Evolutionary conservation across 2,113 vertebrate genomes (phyloP), one percentile per base, ranked within the genome.

Genomic region (Phylloscopus whistleri): DNA sequence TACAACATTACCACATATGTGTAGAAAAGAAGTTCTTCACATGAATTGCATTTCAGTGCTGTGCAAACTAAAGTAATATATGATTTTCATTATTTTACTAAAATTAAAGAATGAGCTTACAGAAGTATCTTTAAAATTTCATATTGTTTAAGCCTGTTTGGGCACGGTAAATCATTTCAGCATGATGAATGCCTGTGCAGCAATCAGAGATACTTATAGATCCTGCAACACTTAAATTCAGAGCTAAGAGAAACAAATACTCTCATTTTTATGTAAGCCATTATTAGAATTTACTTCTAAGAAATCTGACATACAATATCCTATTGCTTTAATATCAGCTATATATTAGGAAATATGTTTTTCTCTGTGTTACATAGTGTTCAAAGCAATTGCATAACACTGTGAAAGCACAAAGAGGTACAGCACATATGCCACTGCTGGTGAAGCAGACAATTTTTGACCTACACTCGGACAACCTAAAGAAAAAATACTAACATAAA

Each of bases 51-150:
- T 94, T 97, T 97, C 95, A 82, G 39, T 86, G 84, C 94, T 97
- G 96, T 83, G 92, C 91, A 95, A 97, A 95, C 93, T 80, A 77
- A 86, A 95, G 83, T 98, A 98, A 98, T 97, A 97, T 97, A 98
- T 98, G 97, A 7, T 97, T 98, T 98, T 98, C 97, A 98, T 98
- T 98, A 98, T 96, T 98, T 97, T 95, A 89, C 91, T 97, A 97
- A 97, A 98, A 98, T 95, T 97, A 98, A 97, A 95, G 82, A 97
- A 97, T 84, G 95, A 75, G 83, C 86, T 97, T 90, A 94, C 87
- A 90, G 84, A 93, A 90, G 24, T 91, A 93, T 97, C 97, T 98
- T 98, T 98, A 98, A 98, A 98, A 94, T 98, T 97, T 97, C 87
- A 98, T 97, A 97, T 75, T 94, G 95, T 84, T 97, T 80, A 92